phyloP scores from a whole-genome alignment of 2,888 invertebrate species.

The Odontothrips loti region DNA sequence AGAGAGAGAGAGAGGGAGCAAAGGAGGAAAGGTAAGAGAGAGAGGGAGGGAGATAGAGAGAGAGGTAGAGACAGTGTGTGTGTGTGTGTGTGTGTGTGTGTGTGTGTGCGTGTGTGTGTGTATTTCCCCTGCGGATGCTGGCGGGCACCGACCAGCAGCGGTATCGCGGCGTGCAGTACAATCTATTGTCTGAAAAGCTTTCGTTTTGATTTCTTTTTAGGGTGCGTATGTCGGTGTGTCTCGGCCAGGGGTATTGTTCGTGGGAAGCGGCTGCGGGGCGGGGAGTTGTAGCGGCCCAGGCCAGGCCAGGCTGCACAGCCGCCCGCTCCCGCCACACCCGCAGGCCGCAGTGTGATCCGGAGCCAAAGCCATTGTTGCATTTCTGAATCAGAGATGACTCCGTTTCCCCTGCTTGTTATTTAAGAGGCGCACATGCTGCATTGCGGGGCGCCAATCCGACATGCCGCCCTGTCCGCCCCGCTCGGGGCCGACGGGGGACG shows the following conservation, averaged over 20 bases:
- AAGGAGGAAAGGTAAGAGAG: not conserved
- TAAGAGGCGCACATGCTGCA: not conserved
- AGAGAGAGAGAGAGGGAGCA: not conserved
- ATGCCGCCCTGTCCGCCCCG: too few relatives aligned
- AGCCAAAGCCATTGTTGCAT: slow-evolving; percentile 4
- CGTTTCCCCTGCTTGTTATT: slow-evolving; percentile 10
- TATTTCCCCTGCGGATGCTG: too few relatives aligned
- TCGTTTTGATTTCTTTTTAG: not conserved
- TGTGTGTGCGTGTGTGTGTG: too few relatives aligned
- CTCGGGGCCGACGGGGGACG: too few relatives aligned
- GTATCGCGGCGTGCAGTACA: not conserved
- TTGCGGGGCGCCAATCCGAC: not conserved
- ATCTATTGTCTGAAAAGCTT: slow-evolving; percentile 19
- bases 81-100: too few relatives aligned
- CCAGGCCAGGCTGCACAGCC: not conserved
- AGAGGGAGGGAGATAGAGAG: not conserved
- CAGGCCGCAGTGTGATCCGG: too few relatives aligned
- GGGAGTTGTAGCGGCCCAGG: not conserved
- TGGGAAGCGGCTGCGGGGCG: not conserved
- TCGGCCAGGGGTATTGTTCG: not conserved
- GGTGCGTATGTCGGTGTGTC: not conserved
- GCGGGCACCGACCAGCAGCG: too few relatives aligned
- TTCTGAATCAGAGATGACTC: slow-evolving; percentile 19
- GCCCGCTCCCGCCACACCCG: not conserved
- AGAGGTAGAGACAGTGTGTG: not conserved